Conservation (phyloP, 2,888 invertebrate species). For the Lycia hirtaria region DNA sequence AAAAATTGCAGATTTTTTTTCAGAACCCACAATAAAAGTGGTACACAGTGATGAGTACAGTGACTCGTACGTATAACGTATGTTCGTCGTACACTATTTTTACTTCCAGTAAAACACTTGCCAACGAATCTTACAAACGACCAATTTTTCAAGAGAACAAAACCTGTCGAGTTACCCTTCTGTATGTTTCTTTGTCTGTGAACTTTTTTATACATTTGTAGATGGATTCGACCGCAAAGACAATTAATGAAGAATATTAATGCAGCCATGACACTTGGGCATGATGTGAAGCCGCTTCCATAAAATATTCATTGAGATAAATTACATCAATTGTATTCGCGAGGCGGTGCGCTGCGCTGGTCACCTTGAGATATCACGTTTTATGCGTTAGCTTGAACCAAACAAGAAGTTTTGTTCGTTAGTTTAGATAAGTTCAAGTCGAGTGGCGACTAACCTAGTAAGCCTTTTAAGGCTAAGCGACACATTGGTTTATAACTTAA, state of each 20-base stretch:
- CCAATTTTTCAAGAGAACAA: no score
- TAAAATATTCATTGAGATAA: neutral
- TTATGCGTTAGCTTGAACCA: neutral
- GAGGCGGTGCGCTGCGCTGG: neutral
- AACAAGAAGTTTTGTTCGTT: neutral
- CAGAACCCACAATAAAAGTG: no score
- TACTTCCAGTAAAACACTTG: no score
- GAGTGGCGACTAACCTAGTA: no score
- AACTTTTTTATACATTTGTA: slow-evolving; percentile 9
- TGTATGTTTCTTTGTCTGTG: neutral
- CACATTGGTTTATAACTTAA: no score
- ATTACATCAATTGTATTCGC: neutral
- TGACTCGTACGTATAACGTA: no score
- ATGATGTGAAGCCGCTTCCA: slow-evolving; percentile 1
- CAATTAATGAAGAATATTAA: slow-evolving; percentile 18
- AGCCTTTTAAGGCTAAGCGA: no score
- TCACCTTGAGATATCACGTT: neutral
- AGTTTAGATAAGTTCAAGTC: no score
- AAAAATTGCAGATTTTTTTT: no score
- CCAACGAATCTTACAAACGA: no score
- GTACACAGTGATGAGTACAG: no score
- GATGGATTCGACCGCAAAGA: slow-evolving; percentile 17
- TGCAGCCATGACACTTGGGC: slow-evolving; percentile 11
- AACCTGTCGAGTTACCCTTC: neutral
- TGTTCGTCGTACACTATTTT: no score